Conservation (phyloP, 1,140 invertebrate genomes). For the Meteorus sp. region DNA sequence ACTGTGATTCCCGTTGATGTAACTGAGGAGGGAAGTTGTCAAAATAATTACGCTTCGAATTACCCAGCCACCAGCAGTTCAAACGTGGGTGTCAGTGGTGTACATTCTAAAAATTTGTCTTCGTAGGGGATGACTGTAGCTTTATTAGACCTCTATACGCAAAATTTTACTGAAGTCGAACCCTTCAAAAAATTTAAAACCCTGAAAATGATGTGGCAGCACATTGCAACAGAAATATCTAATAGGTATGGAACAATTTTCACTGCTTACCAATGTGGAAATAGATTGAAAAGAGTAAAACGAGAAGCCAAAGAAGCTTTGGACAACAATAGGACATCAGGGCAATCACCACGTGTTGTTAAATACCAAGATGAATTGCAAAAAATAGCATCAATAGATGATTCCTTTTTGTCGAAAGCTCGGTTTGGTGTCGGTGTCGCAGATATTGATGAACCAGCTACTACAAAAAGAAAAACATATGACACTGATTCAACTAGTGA, state of each 20-base stretch:
- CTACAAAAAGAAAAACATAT: not conserved
- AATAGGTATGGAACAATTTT: not conserved
- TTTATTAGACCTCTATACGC: not conserved
- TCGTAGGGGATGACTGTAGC: not conserved
- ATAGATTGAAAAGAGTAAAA: constrained; percentile 2
- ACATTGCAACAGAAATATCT: constrained; percentile 1
- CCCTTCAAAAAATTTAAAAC: constrained; percentile 1
- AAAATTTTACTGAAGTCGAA: not conserved
- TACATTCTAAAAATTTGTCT: constrained; percentile 3
- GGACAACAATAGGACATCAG: not conserved
- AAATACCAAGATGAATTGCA: constrained; percentile 3
- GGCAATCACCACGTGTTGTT: not conserved
- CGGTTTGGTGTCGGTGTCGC: not conserved
- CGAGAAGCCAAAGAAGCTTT: constrained; percentile 2
- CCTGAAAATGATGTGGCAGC: not conserved
- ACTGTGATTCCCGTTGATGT: constrained; percentile 2
- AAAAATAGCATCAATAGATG: constrained; percentile 3
- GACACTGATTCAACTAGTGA: not conserved
- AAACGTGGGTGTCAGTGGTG: not conserved
- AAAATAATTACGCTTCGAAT: constrained; percentile 1
- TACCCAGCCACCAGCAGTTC: not conserved
- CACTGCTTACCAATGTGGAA: not conserved
- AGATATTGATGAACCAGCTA: constrained; percentile 1
- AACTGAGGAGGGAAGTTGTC: not conserved
- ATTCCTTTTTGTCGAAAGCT: not conserved